Evolutionary conservation across 2,113 vertebrate species (phyloP), one percentile per base, ranked within the genome.

Genomic region (Holacanthus passer): DNA sequence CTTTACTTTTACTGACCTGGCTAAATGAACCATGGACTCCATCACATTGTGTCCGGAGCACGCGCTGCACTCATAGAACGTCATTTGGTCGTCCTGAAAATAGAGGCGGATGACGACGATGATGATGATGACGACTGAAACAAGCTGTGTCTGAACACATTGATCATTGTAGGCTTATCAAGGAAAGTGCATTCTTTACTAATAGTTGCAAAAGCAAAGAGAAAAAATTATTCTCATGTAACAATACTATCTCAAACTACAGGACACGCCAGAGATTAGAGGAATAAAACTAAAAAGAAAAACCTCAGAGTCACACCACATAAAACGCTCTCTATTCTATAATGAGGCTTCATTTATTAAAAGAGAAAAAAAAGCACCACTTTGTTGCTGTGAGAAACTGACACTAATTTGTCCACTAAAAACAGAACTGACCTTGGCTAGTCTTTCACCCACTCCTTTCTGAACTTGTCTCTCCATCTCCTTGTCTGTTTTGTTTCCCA

Each of bases 21-120:
- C 96, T 66, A 99, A 93, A 77, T 97, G 95, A 59, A 97, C 84
- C 85, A 99, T 92, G 1, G 96, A 94, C 59, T 96, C 94, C 14
- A 82, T 78, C 35, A 95, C 94, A 14, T 97, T 98, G 88, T 95
- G 91, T 62, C 97, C 97, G 0, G 97, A 96, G 85, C 64, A 95
- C 2, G 97, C 97, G 13, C 98, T 99, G 95, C 97, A 98, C 87
- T 99, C 97, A 52, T 95, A 97, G 93, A 98, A 99, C 76, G 95
- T 91, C 82, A 98, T 88, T 48, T 88, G 92, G 69, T 92, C 95
- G 60, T 97, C 96, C 98, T 99, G 68, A 11, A 85, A n/a, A 73
- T 62, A 69, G 39, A 48, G 22, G 10, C 2, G 63, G 71, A 52
- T 39, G 20, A 29, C n/a, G n/a, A 48, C 4, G n/a, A 65, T 32